These are phyloP conservation scores for Decapterus maruadsi DNA, from an alignment of 2,797 vertebrate species.

Conservation along the genomic window DNA sequence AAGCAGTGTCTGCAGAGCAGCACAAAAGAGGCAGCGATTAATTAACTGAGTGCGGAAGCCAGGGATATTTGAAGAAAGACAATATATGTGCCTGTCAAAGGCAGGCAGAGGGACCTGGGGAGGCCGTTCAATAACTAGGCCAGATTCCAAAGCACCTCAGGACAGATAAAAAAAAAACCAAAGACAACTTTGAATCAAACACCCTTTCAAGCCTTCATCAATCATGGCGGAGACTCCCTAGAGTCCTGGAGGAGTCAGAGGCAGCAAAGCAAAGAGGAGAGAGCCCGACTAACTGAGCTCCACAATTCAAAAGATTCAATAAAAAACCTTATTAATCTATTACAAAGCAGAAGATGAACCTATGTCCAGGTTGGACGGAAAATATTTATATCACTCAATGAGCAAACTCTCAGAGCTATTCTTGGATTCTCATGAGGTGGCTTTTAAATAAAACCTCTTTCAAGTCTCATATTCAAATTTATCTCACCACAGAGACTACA, in stretches of 20 bases:
- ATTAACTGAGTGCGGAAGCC: conserved; percentile 75
- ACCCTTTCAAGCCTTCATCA: conserved; percentile 80
- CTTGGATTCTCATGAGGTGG: conserved; percentile 58
- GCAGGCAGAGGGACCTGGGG: conserved; percentile 59
- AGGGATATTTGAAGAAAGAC: conserved; percentile 70
- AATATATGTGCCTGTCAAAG: conserved; percentile 68
- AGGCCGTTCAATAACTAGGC: conserved; percentile 79
- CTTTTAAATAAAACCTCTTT: conserved; percentile 70
- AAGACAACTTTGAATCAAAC: conserved; percentile 80
- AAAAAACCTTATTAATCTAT: conserved; percentile 58
- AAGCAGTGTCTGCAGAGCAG: conserved; percentile 74
- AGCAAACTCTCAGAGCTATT: conserved; percentile 62
- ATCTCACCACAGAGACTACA: conserved; percentile 57
- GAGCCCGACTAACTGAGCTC: conserved; percentile 46
- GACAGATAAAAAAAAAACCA: conserved; percentile 72
- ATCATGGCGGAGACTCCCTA: conserved; percentile 71
- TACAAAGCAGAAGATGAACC: conserved; percentile 44
- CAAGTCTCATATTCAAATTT: conserved; percentile 71
- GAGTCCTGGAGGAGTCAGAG: conserved; percentile 67
- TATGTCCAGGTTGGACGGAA: conserved; percentile 52
- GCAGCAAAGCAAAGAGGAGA: conserved; percentile 48
- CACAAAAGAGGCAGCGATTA: conserved; percentile 76
- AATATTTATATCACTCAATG: conserved; percentile 45
- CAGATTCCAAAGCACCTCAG: conserved; percentile 79
- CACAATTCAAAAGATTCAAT: conserved; percentile 64